Conservation (phyloP, 2,113 vertebrate species). For the Coturnix japonica region DNA sequence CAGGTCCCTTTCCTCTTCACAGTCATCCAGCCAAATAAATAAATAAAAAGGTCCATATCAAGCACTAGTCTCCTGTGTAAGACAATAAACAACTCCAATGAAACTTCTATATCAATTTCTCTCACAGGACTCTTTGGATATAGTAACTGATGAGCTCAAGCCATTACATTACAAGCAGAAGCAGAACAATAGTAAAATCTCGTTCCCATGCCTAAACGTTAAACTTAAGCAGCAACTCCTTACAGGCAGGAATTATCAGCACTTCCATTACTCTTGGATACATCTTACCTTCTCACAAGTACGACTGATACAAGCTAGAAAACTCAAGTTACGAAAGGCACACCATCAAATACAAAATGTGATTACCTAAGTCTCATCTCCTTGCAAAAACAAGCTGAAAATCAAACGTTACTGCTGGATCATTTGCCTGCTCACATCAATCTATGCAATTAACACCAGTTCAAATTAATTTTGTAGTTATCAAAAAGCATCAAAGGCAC, state of each 20-base stretch:
- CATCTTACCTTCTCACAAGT: neutral
- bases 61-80: neutral
- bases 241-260: neutral
- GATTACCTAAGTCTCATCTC: neutral
- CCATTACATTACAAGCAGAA: neutral
- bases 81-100: neutral
- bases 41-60: neutral
- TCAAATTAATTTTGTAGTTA: neutral
- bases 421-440: neutral
- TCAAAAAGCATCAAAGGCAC: neutral
- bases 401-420: neutral
- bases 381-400: neutral
- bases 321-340: neutral
- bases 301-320: neutral
- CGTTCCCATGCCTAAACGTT: neutral
- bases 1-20: too few relatives aligned
- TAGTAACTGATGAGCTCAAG: accelerated
- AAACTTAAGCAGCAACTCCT: neutral
- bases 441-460: neutral
- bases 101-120: neutral
- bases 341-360: neutral
- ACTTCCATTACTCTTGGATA: neutral
- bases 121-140: neutral
- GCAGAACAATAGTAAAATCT: neutral
- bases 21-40: too few relatives aligned